Base-by-base conservation (phyloP, 2,888 invertebrate genomes). In the Ochropleura leucogaster region DNA sequence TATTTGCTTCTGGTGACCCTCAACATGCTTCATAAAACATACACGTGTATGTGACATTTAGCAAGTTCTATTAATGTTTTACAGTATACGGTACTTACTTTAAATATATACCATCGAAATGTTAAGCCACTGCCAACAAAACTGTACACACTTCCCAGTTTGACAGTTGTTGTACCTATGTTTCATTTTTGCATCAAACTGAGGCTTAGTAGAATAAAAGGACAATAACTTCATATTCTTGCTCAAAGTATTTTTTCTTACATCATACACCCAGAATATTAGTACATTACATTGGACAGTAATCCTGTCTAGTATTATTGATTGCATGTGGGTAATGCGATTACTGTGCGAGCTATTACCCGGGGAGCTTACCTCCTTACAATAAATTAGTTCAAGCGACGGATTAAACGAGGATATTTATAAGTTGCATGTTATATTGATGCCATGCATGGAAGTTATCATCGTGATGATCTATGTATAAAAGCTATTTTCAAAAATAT, bases 291-390 rank as follows among this genome's bases (percentile, higher is more conserved):
- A 70, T 72, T 53, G 44, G 69, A 70, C 75, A 63, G 64, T 79
- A 75, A 79, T 93, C 92, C 93, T 88, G 88, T 90, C 88, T 90
- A 90, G 90, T 87, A 87, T 88, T 93, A 93, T 93, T 91, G 93
- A 93, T 93, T 92, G 90, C 89, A 90, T 89, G 90, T 88, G 89
- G 88, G 89, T 93, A 95, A 95, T 95, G 89, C 93, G 94, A 95
- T 95, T 95, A 95, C 88, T 83, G 88, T 76, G 80, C 88, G 85
- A 92, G 90, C 89, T 90, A 91, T 93, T 90, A 89, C 88, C 84
- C 72, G 82, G 80, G 87, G 88, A 90, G 90, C 90, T 91, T 88
- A 89, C 86, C 85, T 87, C 79, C 83, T 85, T 83, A 79, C 80
- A 85, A 87, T 82, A 85, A 79, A 82, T 86, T 86, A 83, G 72